Evolutionary conservation across 2,888 invertebrate species (phyloP).

Genomic region (Sinhomidia bicolor): DNA sequence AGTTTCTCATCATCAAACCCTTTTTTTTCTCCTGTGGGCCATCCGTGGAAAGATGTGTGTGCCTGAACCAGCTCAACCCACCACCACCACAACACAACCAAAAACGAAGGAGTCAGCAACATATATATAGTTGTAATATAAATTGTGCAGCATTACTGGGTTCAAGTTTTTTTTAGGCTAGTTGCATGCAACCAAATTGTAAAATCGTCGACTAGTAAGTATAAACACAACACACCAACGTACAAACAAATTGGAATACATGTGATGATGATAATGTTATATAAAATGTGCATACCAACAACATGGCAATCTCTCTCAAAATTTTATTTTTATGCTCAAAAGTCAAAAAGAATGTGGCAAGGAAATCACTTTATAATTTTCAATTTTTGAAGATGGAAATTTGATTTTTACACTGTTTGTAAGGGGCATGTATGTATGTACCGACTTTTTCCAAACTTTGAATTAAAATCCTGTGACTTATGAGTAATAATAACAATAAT

Average conservation of each 20-base stretch:
- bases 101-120: neutral
- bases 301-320: no score
- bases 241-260: no score
- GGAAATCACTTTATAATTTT: constrained; percentile 64
- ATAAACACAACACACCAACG: no score
- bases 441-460: constrained; percentile 36
- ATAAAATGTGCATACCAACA: no score
- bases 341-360: constrained; percentile 7
- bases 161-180: no score
- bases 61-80: neutral
- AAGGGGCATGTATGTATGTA: neutral
- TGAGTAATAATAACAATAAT: no score
- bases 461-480: constrained; percentile 19
- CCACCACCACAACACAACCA: no score
- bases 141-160: no score
- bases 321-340: neutral
- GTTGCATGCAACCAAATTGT: no score
- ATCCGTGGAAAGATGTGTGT: constrained; percentile 34
- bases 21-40: constrained; percentile 68
- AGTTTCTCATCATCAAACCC: constrained; percentile 76
- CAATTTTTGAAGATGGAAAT: constrained; percentile 63
- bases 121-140: no score
- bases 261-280: no score
- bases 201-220: no score
- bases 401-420: constrained; percentile 33